Conservation (phyloP, 2,113 vertebrate species). For the Hipposideros armiger region DNA sequence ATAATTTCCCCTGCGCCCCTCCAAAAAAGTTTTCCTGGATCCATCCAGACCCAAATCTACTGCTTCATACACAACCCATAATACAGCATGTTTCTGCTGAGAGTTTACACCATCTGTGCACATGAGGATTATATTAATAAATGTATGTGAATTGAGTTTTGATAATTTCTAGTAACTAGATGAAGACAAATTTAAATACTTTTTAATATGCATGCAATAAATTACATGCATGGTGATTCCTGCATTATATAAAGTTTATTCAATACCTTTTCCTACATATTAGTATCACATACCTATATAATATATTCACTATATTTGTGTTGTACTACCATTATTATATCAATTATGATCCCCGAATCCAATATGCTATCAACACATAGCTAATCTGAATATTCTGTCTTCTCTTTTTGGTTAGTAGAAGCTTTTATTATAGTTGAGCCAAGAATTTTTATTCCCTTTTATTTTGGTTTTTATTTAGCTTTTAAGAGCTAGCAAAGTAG, state of each 20-base stretch:
- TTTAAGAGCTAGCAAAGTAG: slow-evolving; percentile 34
- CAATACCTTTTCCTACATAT: background rate
- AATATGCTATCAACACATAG: background rate
- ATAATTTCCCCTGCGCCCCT: background rate
- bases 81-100: background rate
- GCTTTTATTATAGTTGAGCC: slow-evolving; percentile 4
- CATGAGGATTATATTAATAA: background rate
- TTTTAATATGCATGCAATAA: background rate
- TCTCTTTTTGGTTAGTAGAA: slow-evolving; percentile 21
- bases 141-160: background rate
- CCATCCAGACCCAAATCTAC: background rate
- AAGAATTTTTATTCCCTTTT: slow-evolving; percentile 56
- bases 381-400: background rate
- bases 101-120: background rate
- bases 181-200: background rate
- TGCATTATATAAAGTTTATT: slow-evolving; percentile 19
- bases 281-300: background rate
- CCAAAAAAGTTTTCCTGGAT: background rate
- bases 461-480: background rate
- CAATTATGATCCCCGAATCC: background rate
- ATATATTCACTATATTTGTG: background rate
- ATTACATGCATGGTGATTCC: background rate
- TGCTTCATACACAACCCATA: background rate
- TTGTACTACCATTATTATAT: background rate
- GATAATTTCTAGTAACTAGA: background rate